These are phyloP conservation scores for Sericinus montela DNA, from an alignment of 2,888 invertebrate species.

Conservation along the genomic window DNA sequence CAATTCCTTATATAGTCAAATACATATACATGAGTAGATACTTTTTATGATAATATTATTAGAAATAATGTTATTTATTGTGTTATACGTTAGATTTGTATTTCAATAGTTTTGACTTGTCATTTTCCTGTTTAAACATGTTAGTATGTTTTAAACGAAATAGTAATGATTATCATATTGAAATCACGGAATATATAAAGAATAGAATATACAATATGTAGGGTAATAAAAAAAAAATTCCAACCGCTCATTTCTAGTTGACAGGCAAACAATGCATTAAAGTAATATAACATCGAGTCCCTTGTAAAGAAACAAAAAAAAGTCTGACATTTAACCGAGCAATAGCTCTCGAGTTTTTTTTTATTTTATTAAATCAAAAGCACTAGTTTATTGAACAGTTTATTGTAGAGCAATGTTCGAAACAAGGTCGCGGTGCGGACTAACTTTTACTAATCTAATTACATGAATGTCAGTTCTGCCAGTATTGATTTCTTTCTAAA, in stretches of 20 bases:
- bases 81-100: too few relatives aligned
- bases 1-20: too few relatives aligned
- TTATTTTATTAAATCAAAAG: conserved; percentile 11
- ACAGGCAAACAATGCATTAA: conserved; percentile 3
- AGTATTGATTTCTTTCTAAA: conserved; percentile 4
- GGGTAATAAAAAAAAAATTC: too few relatives aligned
- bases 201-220: too few relatives aligned
- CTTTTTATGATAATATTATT: too few relatives aligned
- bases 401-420: conserved; percentile 9
- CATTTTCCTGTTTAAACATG: too few relatives aligned
- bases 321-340: conserved; percentile 11
- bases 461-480: conserved; percentile 7
- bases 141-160: too few relatives aligned
- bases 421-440: conserved; percentile 10
- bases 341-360: conserved; percentile 7
- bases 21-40: too few relatives aligned
- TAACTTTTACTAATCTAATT: conserved; percentile 20
- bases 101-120: too few relatives aligned
- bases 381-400: not conserved
- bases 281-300: conserved; percentile 4
- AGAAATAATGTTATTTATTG: too few relatives aligned
- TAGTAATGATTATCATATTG: too few relatives aligned
- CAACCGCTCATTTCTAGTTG: not conserved
- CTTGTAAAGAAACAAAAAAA: conserved; percentile 1
- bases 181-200: too few relatives aligned